Conservation (phyloP, 1,140 invertebrate species). For the Telenomus remus region DNA sequence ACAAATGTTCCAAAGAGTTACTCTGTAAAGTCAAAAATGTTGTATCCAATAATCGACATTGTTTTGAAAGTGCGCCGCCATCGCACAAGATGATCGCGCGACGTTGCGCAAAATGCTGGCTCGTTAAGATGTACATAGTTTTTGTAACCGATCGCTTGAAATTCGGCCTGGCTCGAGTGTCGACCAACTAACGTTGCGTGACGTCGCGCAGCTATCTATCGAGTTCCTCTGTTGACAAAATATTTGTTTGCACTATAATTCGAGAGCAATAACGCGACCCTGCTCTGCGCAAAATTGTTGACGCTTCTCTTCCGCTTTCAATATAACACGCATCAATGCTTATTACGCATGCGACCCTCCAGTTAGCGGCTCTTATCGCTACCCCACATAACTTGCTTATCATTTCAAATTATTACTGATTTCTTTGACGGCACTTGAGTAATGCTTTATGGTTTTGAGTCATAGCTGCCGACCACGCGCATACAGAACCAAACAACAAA, state of each 20-base stretch:
- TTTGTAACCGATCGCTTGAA: conserved; percentile 8
- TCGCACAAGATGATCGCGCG: background rate
- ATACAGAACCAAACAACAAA: no score
- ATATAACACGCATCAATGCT: conserved; percentile 38
- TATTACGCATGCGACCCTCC: conserved; percentile 13
- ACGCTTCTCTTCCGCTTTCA: conserved; percentile 55
- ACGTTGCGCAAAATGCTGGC: conserved; percentile 3
- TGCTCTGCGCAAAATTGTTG: conserved; percentile 33
- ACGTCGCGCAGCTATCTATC: background rate
- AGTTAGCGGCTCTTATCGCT: no score
- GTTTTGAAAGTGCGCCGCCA: conserved; percentile 25
- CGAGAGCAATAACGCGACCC: conserved; percentile 39
- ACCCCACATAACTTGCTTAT: no score
- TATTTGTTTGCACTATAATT: conserved; percentile 19
- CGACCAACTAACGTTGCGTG: no score
- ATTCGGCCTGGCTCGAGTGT: no score
- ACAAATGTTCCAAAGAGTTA: no score
- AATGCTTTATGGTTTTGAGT: no score
- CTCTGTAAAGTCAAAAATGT: conserved; percentile 16
- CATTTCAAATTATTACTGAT: no score
- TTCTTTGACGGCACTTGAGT: no score
- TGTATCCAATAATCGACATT: conserved; percentile 1
- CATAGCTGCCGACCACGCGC: no score
- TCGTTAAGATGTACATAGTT: conserved; percentile 28
- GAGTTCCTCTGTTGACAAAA: conserved; percentile 21